phyloP scores from a whole-genome alignment of 2,113 vertebrate genomes.

The Colinus virginianus region DNA sequence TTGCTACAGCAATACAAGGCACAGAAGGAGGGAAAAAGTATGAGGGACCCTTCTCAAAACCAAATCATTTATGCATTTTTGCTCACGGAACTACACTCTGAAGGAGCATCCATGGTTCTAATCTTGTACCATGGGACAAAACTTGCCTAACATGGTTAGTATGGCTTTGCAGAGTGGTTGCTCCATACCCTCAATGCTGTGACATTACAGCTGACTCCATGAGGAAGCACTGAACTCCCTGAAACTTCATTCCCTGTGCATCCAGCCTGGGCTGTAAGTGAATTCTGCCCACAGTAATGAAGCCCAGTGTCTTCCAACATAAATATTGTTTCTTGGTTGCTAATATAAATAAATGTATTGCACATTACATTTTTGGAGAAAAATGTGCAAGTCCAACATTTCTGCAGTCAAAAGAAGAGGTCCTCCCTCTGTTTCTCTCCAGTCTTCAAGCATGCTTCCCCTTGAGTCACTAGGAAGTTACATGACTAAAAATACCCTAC shows the following conservation, averaged over 20 bases:
- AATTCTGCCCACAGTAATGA: slow-evolving; percentile 41
- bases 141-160: background rate
- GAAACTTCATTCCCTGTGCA: background rate
- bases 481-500: background rate
- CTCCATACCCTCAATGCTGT: background rate
- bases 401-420: slow-evolving; percentile 24
- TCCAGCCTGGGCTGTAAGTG: background rate
- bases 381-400: slow-evolving; percentile 65
- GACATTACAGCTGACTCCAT: rapidly evolving
- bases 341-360: slow-evolving; percentile 60
- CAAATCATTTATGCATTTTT: background rate
- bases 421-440: slow-evolving; percentile 17
- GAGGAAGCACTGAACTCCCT: background rate
- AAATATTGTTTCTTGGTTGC: slow-evolving; percentile 70
- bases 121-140: background rate
- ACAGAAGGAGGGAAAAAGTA: background rate
- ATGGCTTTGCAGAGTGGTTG: background rate
- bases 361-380: slow-evolving; percentile 51
- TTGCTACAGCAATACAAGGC: background rate
- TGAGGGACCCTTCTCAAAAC: background rate
- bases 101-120: background rate
- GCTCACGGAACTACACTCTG: background rate
- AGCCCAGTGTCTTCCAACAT: slow-evolving; percentile 35
- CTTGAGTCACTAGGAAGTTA: slow-evolving; percentile 3
- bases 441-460: background rate